Percentiles rank a stretch among this genome's conserved stretches.
phyloP scores from a whole-genome alignment of 2,888 invertebrate species.

The Tricholauxania praeusta region DNA sequence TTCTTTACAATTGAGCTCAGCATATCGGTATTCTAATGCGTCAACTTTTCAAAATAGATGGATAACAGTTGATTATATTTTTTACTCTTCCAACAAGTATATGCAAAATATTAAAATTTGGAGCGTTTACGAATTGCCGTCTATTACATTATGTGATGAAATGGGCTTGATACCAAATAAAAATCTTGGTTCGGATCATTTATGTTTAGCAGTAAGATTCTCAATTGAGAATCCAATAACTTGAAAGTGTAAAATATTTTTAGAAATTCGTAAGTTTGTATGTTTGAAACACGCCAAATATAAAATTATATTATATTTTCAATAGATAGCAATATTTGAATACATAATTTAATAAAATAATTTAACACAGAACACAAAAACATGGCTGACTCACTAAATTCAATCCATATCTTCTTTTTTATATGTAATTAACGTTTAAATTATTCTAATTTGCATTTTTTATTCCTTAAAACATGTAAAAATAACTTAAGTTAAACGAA shows the following conservation, averaged over 20 bases:
- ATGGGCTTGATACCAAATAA: constrained; percentile 80
- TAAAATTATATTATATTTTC: no score
- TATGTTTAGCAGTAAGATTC: constrained; percentile 82
- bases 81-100: constrained; percentile 72
- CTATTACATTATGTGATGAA: constrained; percentile 71
- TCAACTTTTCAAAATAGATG: constrained; percentile 83
- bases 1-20: constrained; percentile 48
- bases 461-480: no score
- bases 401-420: no score
- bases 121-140: constrained; percentile 77
- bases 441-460: no score
- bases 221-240: constrained; percentile 40
- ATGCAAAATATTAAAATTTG: constrained; percentile 63
- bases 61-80: constrained; percentile 92
- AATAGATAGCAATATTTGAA: no score
- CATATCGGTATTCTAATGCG: constrained; percentile 48
- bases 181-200: constrained; percentile 84
- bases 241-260: neutral
- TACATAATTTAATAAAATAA: no score
- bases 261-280: no score
- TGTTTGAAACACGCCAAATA: no score
- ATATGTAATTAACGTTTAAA: no score
- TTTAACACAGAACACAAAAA: no score
- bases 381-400: no score
- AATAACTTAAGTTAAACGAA: no score